A percentile compares a stretch with the other conserved stretches of the same genome.
Conservation (phyloP, 2,888 invertebrate genomes). For the Eupithecia centaureata region DNA sequence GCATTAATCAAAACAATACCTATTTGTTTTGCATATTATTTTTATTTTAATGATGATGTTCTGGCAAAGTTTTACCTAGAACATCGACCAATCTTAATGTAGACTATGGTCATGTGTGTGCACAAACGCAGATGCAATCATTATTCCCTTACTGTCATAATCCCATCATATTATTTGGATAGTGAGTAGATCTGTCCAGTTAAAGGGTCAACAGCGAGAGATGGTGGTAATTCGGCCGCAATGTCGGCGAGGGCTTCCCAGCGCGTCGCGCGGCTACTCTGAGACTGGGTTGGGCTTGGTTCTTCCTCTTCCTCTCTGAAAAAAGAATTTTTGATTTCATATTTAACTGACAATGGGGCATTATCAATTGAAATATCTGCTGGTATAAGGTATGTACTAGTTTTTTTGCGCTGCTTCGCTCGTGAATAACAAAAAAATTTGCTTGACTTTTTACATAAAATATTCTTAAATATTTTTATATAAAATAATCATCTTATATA, state of each 20-base stretch:
- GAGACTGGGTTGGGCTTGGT: slow-evolving; percentile 69
- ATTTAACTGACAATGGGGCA: too few relatives aligned
- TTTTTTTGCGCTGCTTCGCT: too few relatives aligned
- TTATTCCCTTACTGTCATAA: background rate
- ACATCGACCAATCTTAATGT: too few relatives aligned
- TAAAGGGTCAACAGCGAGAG: slow-evolving; percentile 76
- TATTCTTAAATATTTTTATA: too few relatives aligned
- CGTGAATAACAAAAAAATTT: too few relatives aligned
- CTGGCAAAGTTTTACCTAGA: background rate
- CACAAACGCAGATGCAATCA: background rate
- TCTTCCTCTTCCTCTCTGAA: slow-evolving; percentile 47
- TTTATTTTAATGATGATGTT: background rate
- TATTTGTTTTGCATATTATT: background rate
- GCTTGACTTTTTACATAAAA: too few relatives aligned
- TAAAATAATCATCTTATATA: too few relatives aligned
- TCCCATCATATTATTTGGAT: slow-evolving; percentile 59
- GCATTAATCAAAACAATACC: background rate
- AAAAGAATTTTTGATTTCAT: too few relatives aligned
- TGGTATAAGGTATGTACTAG: too few relatives aligned
- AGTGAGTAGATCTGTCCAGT: slow-evolving; percentile 77
- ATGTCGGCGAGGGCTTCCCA: slow-evolving; percentile 86
- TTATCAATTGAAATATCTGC: too few relatives aligned
- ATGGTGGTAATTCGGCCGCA: slow-evolving; percentile 81
- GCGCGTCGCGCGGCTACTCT: slow-evolving; percentile 80
- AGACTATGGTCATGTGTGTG: background rate